phyloP scores from a whole-genome alignment of 2,888 invertebrate genomes.

The Ophion ventricosus region DNA sequence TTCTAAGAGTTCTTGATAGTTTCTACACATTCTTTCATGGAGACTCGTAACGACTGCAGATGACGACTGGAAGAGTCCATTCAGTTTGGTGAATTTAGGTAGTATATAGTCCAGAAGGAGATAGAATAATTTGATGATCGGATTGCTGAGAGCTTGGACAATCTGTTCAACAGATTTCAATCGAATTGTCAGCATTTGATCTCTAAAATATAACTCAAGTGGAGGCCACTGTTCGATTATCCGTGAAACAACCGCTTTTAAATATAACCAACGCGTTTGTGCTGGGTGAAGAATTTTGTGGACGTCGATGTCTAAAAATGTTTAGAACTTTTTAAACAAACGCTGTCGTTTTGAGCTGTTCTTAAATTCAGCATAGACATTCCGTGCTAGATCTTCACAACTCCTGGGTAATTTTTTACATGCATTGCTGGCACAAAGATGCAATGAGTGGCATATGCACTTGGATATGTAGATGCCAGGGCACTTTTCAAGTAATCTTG shows the following conservation, averaged over 20 bases:
- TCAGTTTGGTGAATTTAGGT: slow-evolving; percentile 64
- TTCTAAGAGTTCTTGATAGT: slow-evolving; percentile 54
- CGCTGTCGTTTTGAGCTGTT: slow-evolving; percentile 68
- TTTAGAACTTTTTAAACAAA: slow-evolving; percentile 67
- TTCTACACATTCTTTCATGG: background rate
- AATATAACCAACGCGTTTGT: slow-evolving; percentile 75
- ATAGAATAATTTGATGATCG: slow-evolving; percentile 65
- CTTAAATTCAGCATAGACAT: slow-evolving; percentile 71
- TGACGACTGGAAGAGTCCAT: slow-evolving; percentile 63
- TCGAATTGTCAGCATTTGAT: slow-evolving; percentile 58
- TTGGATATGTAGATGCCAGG: slow-evolving; percentile 62
- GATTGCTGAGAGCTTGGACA: slow-evolving; percentile 61
- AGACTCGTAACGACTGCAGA: slow-evolving; percentile 34
- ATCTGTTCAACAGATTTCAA: slow-evolving; percentile 65
- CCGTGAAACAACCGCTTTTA: slow-evolving; percentile 69
- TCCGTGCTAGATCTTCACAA: slow-evolving; percentile 66
- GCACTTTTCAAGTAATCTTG: slow-evolving; percentile 60
- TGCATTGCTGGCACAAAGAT: slow-evolving; percentile 17
- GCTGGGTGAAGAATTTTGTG: slow-evolving; percentile 72
- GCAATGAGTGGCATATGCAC: slow-evolving; percentile 29
- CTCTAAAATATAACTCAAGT: slow-evolving; percentile 69
- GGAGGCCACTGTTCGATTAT: slow-evolving; percentile 75
- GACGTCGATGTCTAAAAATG: slow-evolving; percentile 65
- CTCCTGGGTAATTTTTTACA: slow-evolving; percentile 16
- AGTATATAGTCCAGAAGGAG: slow-evolving; percentile 63